phyloP scores from a whole-genome alignment of 2,113 vertebrate genomes.

The Acanthochromis polyacanthus region DNA sequence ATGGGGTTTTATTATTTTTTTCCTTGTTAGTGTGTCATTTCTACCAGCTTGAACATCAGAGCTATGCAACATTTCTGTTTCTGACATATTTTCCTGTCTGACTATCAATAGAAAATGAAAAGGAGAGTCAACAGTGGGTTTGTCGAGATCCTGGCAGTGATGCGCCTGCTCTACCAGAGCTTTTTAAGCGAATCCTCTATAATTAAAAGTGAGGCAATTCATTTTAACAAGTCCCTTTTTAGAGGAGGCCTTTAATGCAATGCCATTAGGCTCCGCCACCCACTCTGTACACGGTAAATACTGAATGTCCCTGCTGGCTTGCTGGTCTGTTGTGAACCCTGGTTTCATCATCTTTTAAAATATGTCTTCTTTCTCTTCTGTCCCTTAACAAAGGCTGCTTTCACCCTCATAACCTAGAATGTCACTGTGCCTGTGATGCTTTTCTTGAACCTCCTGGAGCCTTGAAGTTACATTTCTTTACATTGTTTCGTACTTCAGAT shows the following conservation, averaged over 20 bases:
- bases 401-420: background rate
- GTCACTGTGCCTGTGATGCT: background rate
- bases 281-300: slow-evolving; percentile 51
- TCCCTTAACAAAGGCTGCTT: background rate
- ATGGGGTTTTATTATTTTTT: background rate
- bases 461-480: background rate
- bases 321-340: slow-evolving; percentile 4
- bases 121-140: background rate
- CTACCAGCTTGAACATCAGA: background rate
- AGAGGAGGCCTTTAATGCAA: slow-evolving; percentile 37
- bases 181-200: slow-evolving; percentile 40
- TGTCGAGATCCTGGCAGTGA: background rate
- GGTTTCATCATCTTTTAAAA: slow-evolving; percentile 18
- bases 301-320: slow-evolving; percentile 32
- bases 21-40: background rate
- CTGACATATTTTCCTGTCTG: background rate
- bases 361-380: slow-evolving; percentile 3
- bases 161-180: slow-evolving; percentile 5
- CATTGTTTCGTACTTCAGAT: slow-evolving; percentile 9
- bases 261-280: slow-evolving; percentile 39
- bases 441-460: slow-evolving; percentile 1
- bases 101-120: background rate
- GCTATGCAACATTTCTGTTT: background rate
- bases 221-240: slow-evolving; percentile 41
- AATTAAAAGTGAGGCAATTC: slow-evolving; percentile 56